Evolutionary conservation across 1,140 invertebrate genomes (phyloP).

Genomic region (Drepana arcuata): DNA sequence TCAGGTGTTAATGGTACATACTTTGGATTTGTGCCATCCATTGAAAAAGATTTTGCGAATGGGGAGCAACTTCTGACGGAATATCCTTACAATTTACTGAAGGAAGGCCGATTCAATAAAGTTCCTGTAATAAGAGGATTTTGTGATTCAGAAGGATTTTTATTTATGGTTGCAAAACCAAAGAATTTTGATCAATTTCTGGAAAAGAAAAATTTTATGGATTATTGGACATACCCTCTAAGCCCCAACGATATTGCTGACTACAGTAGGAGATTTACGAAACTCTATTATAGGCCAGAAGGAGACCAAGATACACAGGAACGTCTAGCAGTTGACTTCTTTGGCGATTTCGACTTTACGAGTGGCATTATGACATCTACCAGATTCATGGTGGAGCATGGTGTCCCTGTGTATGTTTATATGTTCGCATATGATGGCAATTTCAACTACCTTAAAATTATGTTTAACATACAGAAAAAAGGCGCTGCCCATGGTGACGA

Average conservation of each 20-base stretch:
- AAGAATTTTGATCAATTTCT: constrained; percentile 13
- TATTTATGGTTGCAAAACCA: constrained; percentile 17
- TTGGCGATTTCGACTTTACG: constrained; percentile 57
- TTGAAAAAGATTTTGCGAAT: constrained; percentile 44
- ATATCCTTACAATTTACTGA: constrained; percentile 67
- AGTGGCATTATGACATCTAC: constrained; percentile 46
- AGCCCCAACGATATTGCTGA: constrained; percentile 11
- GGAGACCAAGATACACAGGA: constrained; percentile 11
- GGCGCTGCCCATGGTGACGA: constrained; percentile 70
- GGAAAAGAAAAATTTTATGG: constrained; percentile 24
- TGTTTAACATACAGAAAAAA: constrained; percentile 41
- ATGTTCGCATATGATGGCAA: constrained; percentile 59
- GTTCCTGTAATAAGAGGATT: constrained; percentile 69
- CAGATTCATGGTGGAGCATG: constrained; percentile 33
- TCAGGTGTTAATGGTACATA: constrained; percentile 8
- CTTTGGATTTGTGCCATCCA: constrained; percentile 41
- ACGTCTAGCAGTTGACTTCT: constrained; percentile 15
- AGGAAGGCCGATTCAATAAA: constrained; percentile 56
- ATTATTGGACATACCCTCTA: constrained; percentile 21
- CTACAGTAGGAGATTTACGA: constrained; percentile 23
- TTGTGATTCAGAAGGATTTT: constrained; percentile 57
- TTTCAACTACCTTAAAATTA: constrained; percentile 47
- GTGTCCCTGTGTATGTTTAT: constrained; percentile 32
- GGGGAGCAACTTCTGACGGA: constrained; percentile 71
- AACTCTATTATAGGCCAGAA: constrained; percentile 22